Conservation (phyloP, 1,140 invertebrate genomes). For the Hirudo medicinalis region DNA sequence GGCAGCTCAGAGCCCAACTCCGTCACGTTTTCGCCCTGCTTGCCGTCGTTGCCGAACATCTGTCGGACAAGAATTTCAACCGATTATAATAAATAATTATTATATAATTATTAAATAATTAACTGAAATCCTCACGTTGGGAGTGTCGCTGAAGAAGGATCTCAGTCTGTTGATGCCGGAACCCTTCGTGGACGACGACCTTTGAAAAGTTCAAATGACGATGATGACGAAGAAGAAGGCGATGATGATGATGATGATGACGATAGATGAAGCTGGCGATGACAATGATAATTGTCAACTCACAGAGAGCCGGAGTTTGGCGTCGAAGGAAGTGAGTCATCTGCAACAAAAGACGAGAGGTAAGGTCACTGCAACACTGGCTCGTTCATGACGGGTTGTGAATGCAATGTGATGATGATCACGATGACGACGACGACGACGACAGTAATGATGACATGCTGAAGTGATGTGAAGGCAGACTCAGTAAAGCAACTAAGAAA, state of each 20-base stretch:
- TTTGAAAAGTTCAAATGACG: not conserved
- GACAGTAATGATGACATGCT: not conserved
- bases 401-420: not conserved
- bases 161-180: not conserved
- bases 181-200: not conserved
- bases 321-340: not conserved
- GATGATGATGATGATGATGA: not conserved
- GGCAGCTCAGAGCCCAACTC: too few species aligned
- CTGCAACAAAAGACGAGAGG: not conserved
- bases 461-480: not conserved
- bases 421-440: not conserved
- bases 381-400: not conserved
- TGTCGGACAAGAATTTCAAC: too few species aligned
- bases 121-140: not conserved
- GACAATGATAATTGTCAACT: not conserved
- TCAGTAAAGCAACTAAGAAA: too few species aligned
- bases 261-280: not conserved
- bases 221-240: not conserved
- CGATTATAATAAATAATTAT: too few species aligned
- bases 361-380: too few species aligned
- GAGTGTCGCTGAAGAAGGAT: not conserved
- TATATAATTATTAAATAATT: too few species aligned
- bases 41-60: too few species aligned
- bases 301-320: conserved; percentile 1
- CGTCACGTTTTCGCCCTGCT: too few species aligned